A percentile compares a stretch with the other conserved stretches of the same genome.
Conservation (phyloP, 92 coral and sea anemone genomes). For the Epizoanthus rinbou region DNA sequence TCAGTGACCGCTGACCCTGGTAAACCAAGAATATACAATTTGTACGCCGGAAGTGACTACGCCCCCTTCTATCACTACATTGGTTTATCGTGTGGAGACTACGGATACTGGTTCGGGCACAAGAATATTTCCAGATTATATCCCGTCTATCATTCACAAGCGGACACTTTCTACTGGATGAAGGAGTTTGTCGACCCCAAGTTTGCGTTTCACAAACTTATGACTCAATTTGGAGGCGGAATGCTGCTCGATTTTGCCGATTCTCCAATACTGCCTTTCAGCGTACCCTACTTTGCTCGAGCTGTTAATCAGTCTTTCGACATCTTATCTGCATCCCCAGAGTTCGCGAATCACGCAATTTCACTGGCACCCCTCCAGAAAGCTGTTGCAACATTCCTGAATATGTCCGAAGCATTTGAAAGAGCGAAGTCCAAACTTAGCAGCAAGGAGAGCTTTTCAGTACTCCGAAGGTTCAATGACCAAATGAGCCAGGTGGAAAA, state of each 20-base stretch:
- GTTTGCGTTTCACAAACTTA: constrained; percentile 78
- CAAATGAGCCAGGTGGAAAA: constrained; percentile 84
- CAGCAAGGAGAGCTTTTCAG: constrained; percentile 40
- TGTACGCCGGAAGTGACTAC: constrained; percentile 87
- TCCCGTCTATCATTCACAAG: constrained; percentile 91
- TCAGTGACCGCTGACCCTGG: constrained; percentile 44
- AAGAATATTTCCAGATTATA: constrained; percentile 56
- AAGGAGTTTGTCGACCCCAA: constrained; percentile 80
- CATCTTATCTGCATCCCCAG: constrained; percentile 50
- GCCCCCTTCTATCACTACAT: constrained; percentile 87
- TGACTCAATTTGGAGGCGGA: constrained; percentile 85
- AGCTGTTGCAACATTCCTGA: constrained; percentile 65
- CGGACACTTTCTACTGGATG: constrained; percentile 91
- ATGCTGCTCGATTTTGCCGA: constrained; percentile 78
- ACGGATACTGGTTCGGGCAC: constrained; percentile 85
- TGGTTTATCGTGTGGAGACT: constrained; percentile 90
- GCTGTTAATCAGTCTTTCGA: constrained; percentile 65
- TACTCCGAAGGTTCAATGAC: constrained; percentile 82
- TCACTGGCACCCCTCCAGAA: constrained; percentile 53
- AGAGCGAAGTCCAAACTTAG: constrained; percentile 23
- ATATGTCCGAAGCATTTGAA: constrained; percentile 67
- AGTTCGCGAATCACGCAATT: constrained; percentile 55
- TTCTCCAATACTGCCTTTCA: constrained; percentile 75
- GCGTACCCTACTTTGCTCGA: constrained; percentile 66
- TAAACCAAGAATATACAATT: constrained; percentile 69